Conservation (phyloP, 2,888 invertebrate genomes). For the Plagodis dolabraria region DNA sequence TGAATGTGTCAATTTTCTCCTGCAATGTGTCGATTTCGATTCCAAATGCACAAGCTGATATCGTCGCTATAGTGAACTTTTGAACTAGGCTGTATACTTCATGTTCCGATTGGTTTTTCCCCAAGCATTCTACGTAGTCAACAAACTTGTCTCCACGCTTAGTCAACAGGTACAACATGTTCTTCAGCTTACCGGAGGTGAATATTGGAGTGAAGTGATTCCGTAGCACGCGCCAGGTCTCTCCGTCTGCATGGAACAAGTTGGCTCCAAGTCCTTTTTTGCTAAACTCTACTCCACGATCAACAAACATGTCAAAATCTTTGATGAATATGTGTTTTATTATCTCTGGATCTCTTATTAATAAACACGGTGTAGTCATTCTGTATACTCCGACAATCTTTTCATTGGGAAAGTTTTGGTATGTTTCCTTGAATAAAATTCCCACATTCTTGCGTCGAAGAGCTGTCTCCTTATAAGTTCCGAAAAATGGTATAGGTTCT, state of each 20-base stretch:
- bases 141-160: slow-evolving; percentile 51
- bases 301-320: slow-evolving; percentile 58
- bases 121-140: slow-evolving; percentile 38
- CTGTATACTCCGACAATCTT: slow-evolving; percentile 62
- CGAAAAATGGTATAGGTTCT: slow-evolving; percentile 52
- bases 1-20: slow-evolving; percentile 26
- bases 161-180: slow-evolving; percentile 58
- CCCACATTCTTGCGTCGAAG: slow-evolving; percentile 42
- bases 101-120: slow-evolving; percentile 39
- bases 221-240: slow-evolving; percentile 57
- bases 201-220: slow-evolving; percentile 59
- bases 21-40: slow-evolving; percentile 46
- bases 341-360: slow-evolving; percentile 60
- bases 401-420: slow-evolving; percentile 53
- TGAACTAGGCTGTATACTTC: slow-evolving; percentile 48
- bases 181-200: slow-evolving; percentile 62
- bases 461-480: slow-evolving; percentile 48
- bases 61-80: slow-evolving; percentile 51
- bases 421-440: slow-evolving; percentile 46
- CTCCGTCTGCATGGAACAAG: slow-evolving; percentile 57
- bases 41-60: slow-evolving; percentile 57
- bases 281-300: slow-evolving; percentile 56
- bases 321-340: slow-evolving; percentile 61
- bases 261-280: slow-evolving; percentile 55
- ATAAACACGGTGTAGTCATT: slow-evolving; percentile 52